A percentile compares a stretch with the other conserved stretches of the same genome.
phyloP scores from a whole-genome alignment of 2,888 invertebrate species.

The Diarsia rubi region DNA sequence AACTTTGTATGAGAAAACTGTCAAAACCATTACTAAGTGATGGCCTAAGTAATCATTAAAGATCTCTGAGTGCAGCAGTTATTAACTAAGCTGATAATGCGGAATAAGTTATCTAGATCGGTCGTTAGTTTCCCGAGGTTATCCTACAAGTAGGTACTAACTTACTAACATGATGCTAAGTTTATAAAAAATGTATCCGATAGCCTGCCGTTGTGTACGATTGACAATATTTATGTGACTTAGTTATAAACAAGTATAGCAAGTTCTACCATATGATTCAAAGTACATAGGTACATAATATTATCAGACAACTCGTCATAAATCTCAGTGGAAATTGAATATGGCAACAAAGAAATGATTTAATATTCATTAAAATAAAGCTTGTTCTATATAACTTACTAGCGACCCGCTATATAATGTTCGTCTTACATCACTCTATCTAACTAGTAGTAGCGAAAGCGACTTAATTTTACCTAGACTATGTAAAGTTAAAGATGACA shows the following conservation, averaged over 20 bases:
- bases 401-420: no score
- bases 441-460: no score
- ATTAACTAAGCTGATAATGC: slow-evolving; percentile 18
- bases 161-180: slow-evolving; percentile 21
- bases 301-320: not conserved
- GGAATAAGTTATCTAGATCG: slow-evolving; percentile 52
- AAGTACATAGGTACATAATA: not conserved
- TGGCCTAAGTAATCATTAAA: no score
- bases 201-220: slow-evolving; percentile 33
- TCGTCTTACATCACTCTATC: no score
- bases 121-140: slow-evolving; percentile 49
- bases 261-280: not conserved
- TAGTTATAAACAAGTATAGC: not conserved
- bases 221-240: slow-evolving; percentile 17
- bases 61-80: no score
- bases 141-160: slow-evolving; percentile 36
- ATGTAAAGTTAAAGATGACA: no score
- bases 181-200: slow-evolving; percentile 21
- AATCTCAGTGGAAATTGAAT: not conserved
- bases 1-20: no score
- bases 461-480: no score
- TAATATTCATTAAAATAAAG: not conserved
- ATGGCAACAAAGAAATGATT: not conserved
- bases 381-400: not conserved
- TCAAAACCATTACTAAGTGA: no score